Conservation (phyloP, 2,888 invertebrate species). For the Ormyrus thymus region DNA sequence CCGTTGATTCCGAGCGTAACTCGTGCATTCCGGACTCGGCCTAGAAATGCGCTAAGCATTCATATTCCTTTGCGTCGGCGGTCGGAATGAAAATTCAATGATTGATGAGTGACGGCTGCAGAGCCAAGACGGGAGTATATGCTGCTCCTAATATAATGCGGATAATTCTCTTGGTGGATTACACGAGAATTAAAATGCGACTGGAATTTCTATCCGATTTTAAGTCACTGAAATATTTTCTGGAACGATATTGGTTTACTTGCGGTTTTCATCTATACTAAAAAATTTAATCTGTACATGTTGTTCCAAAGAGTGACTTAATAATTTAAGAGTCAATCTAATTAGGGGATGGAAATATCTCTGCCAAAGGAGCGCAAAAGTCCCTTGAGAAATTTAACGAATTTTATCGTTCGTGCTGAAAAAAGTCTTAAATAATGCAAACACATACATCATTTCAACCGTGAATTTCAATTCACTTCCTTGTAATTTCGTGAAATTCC, state of each 20-base stretch:
- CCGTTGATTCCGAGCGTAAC: constrained; percentile 44
- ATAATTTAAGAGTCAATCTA: too few relatives aligned
- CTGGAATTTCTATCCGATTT: neutral
- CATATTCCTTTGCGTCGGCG: constrained; percentile 17
- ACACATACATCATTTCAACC: neutral
- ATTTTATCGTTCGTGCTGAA: neutral
- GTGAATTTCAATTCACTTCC: constrained; percentile 1
- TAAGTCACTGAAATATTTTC: too few relatives aligned
- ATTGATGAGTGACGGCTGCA: constrained; percentile 30
- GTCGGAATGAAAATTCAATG: constrained; percentile 11
- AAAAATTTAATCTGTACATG: too few relatives aligned
- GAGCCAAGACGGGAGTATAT: constrained; percentile 8
- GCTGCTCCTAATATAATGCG: neutral
- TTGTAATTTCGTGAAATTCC: neutral
- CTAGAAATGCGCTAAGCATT: constrained; percentile 27
- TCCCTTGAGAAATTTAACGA: constrained; percentile 9
- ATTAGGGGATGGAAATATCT: too few relatives aligned
- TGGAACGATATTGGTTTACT: too few relatives aligned
- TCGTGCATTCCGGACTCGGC: constrained; percentile 42
- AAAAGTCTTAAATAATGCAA: neutral
- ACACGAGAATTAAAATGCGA: neutral
- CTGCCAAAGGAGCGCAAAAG: neutral
- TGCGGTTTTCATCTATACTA: too few relatives aligned
- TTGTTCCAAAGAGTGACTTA: too few relatives aligned
- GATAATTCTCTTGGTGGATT: neutral